Base-by-base conservation (phyloP, 2,113 vertebrate species). In the Scophthalmus maximus region DNA sequence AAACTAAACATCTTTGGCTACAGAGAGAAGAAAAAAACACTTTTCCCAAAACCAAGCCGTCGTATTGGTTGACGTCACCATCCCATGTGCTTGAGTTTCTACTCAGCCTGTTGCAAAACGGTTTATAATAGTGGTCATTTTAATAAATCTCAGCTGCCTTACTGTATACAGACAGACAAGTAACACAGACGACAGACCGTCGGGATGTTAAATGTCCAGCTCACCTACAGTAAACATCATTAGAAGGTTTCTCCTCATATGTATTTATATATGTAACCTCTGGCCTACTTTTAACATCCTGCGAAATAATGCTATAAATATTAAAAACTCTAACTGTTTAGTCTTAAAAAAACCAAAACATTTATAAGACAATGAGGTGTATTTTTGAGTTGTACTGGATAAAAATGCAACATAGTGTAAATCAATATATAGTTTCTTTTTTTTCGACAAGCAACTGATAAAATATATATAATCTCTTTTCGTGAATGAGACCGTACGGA, bases 81-180 rank as follows among this genome's bases (percentile, higher is more conserved):
- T 53, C 26, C 60, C 23, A 49, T 8, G 11, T 22, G 0, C 27
- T 56, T 68, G 14, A 62, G 55, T 36, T 34, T 67, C 29, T 60
- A 42, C 42, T 44, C 29, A 22, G 30, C 10, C 7, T 56, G 18
- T 23, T 60, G 18, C 22, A 57, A n/a, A 36, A 51, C 51, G n/a
- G 12, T 68, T 76, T 23, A 50, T 27, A 75, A 50, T 47, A 80
- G 55, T 80, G 76, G 75, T 88, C 20, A 44, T 46, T 55, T 42
- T 10, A 68, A 47, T 23, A 70, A 51, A 82, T 81, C 36, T 62
- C 76, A 92, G 89, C 89, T 89, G 89, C 88, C 84, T 50, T 5
- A n/a, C n/a, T n/a, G n/a, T n/a, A 30, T 27, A 51, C 0, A 22
- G 73, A 81, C 68, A 75, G 42, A 51, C 0, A 80, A 15, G n/a